These are phyloP conservation scores for Ypsolopha sequella DNA, from an alignment of 2,888 invertebrate species.

Conservation along the genomic window DNA sequence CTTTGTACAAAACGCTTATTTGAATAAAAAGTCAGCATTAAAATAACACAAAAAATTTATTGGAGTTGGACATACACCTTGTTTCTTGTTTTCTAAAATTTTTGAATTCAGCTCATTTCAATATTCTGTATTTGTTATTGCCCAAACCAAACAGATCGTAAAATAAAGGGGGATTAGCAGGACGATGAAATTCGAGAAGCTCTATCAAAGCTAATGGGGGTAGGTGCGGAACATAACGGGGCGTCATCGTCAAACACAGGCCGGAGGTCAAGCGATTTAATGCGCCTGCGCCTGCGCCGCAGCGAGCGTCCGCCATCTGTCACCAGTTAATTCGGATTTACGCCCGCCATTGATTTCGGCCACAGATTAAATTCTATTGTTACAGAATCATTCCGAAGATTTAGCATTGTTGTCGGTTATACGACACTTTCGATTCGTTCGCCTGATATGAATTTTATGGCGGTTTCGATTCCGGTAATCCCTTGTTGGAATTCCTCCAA, in stretches of 20 bases:
- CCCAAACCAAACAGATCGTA: no score
- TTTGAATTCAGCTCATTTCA: no score
- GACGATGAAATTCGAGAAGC: constrained; percentile 19
- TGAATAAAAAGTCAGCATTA: no score
- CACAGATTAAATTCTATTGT: constrained; percentile 48
- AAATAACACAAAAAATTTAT: no score
- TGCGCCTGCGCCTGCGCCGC: constrained; percentile 21
- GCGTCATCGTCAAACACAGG: constrained; percentile 18
- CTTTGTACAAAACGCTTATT: no score
- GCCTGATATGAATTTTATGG: constrained; percentile 1
- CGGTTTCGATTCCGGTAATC: background rate
- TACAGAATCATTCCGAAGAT: constrained; percentile 29
- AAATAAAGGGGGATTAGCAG: constrained; percentile 10
- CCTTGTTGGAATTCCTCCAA: background rate
- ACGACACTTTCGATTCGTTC: constrained; percentile 1
- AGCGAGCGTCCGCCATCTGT: constrained; percentile 25
- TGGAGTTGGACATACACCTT: no score
- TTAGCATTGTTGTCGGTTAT: background rate
- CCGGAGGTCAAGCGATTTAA: constrained; percentile 51
- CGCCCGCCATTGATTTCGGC: constrained; percentile 33
- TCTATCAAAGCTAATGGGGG: constrained; percentile 23
- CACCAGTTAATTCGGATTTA: constrained; percentile 49
- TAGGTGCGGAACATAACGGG: constrained; percentile 10
- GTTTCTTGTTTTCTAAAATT: no score
- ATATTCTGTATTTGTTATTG: no score